Evolutionary conservation across 2,888 invertebrate species (phyloP).

Genomic region (Anagyrus pseudococci): DNA sequence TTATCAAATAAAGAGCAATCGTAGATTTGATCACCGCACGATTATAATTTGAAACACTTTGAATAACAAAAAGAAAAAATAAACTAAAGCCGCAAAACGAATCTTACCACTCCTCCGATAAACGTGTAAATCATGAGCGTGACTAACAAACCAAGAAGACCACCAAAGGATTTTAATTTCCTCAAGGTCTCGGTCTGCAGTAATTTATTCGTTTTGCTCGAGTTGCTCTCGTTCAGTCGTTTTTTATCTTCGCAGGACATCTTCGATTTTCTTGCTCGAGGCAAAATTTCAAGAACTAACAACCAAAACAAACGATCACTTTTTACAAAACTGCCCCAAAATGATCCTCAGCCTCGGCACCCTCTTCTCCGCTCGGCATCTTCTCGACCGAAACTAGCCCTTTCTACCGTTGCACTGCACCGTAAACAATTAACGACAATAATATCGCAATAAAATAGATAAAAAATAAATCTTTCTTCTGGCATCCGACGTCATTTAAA

Average conservation of each 20-base stretch:
- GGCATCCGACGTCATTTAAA: too few species aligned
- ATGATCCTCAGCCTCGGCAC: conserved; percentile 5
- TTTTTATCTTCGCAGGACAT: conserved; percentile 32
- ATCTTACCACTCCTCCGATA: conserved; percentile 79
- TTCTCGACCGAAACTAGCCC: background rate
- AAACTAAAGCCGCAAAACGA: background rate
- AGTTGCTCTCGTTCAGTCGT: conserved; percentile 7
- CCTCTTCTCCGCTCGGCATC: conserved; percentile 5
- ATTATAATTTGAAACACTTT: background rate
- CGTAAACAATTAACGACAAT: too few species aligned
- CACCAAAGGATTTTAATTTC: conserved; percentile 71
- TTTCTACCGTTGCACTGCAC: too few species aligned
- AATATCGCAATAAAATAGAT: too few species aligned
- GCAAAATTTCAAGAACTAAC: background rate
- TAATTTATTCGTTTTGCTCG: conserved; percentile 13
- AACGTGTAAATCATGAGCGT: conserved; percentile 80
- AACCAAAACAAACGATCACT: background rate
- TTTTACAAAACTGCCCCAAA: background rate
- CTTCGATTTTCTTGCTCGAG: background rate
- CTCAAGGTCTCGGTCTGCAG: conserved; percentile 20
- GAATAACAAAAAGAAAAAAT: background rate
- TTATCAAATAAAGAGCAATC: too few species aligned
- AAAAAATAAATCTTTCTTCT: too few species aligned
- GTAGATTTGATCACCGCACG: too few species aligned
- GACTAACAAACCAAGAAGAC: conserved; percentile 77